Conservation (phyloP, 2,113 vertebrate species). For the Psettodes erumei region DNA sequence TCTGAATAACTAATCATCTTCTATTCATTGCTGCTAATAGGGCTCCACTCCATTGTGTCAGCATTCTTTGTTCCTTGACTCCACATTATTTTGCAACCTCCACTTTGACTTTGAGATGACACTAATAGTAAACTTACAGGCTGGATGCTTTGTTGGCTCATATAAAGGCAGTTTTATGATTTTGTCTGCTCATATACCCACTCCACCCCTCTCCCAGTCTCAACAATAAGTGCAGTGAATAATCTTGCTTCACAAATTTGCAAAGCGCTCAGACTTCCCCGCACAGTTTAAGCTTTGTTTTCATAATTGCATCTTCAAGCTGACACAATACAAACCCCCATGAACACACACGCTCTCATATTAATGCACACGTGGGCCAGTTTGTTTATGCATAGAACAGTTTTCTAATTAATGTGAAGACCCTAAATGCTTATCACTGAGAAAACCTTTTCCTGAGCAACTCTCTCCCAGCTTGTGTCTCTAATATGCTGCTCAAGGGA, state of each 20-base stretch:
- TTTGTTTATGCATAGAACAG: constrained; percentile 65
- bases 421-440: constrained; percentile 66
- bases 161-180: constrained; percentile 54
- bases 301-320: constrained; percentile 74
- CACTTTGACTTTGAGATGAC: constrained; percentile 77
- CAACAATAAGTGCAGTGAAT: constrained; percentile 51
- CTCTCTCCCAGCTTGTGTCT: constrained; percentile 36
- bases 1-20: constrained; percentile 58
- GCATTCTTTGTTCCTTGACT: constrained; percentile 65
- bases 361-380: constrained; percentile 39
- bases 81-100: constrained; percentile 60
- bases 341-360: constrained; percentile 13
- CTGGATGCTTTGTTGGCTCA: constrained; percentile 49
- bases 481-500: constrained; percentile 63
- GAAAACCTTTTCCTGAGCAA: constrained; percentile 48
- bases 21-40: constrained; percentile 55
- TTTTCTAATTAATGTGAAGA: constrained; percentile 77
- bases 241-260: constrained; percentile 59
- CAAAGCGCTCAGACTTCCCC: constrained; percentile 41
- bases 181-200: constrained; percentile 60
- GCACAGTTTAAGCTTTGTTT: constrained; percentile 69
- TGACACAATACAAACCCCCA: constrained; percentile 44
- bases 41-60: constrained; percentile 60
- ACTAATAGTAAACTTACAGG: constrained; percentile 51
- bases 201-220: constrained; percentile 33